phyloP scores from a whole-genome alignment of 2,113 vertebrate species.

The Trogon surrucura region DNA sequence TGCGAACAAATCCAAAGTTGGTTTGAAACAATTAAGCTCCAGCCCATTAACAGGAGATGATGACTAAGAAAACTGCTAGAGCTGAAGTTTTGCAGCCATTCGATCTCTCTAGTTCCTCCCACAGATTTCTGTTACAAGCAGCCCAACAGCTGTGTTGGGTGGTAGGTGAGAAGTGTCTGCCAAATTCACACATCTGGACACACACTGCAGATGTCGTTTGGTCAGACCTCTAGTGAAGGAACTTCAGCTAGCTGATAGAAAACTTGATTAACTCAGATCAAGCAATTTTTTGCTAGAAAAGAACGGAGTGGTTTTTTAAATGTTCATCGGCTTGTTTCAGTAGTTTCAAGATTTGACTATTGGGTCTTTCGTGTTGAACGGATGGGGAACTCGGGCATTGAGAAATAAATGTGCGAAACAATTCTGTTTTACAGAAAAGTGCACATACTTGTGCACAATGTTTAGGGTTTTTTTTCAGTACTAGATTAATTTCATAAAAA shows the following conservation, averaged over 20 bases:
- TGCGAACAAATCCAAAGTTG: constrained; percentile 13
- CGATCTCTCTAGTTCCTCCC: neutral
- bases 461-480: neutral
- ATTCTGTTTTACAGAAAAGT: neutral
- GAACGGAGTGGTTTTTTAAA: neutral
- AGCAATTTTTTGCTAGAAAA: neutral
- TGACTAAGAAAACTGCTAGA: neutral
- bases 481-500: neutral
- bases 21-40: neutral
- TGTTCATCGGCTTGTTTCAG: neutral
- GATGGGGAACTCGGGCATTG: neutral
- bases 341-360: neutral
- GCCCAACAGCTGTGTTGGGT: neutral
- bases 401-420: neutral
- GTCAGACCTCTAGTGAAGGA: neutral
- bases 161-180: neutral
- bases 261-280: neutral
- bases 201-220: neutral
- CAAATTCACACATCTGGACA: neutral
- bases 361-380: neutral
- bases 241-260: neutral
- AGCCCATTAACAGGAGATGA: neutral
- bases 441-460: neutral
- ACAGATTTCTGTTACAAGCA: neutral
- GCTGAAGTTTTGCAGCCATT: neutral